Evolutionary conservation across 1,140 invertebrate genomes (phyloP).

Genomic region (Drosophila fuyamai): DNA sequence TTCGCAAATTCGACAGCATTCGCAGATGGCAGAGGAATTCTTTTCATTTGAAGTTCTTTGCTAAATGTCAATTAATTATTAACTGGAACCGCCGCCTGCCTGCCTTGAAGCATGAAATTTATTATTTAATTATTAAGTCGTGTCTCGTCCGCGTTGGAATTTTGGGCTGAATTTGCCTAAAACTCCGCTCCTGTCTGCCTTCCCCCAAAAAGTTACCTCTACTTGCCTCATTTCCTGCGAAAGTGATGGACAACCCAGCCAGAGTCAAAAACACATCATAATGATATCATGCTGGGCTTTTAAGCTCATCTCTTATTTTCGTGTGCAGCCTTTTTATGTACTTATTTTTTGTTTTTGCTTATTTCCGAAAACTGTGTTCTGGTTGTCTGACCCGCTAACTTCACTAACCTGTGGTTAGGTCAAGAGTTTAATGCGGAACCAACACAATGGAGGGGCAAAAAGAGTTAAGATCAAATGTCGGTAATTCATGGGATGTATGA

Average conservation of each 20-base stretch:
- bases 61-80: constrained; percentile 80
- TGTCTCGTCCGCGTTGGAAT: constrained; percentile 41
- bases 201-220: constrained; percentile 5
- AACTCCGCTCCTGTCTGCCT: constrained; percentile 18
- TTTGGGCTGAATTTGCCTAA: constrained; percentile 37
- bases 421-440: constrained; percentile 50
- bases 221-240: constrained; percentile 73
- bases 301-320: constrained; percentile 56
- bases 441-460: constrained; percentile 29
- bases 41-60: constrained; percentile 69
- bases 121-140: constrained; percentile 76
- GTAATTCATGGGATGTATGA: constrained; percentile 29
- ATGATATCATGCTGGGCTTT: constrained; percentile 68
- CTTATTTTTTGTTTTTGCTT: constrained; percentile 34
- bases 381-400: constrained; percentile 40
- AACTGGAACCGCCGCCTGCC: constrained; percentile 51
- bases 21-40: constrained; percentile 11
- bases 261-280: constrained; percentile 30
- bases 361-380: constrained; percentile 51
- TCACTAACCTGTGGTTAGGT: constrained; percentile 37
- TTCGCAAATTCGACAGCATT: constrained; percentile 56
- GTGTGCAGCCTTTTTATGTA: constrained; percentile 34
- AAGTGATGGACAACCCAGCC: constrained; percentile 58
- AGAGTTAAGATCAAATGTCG: constrained; percentile 21
- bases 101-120: constrained; percentile 33